Percentiles rank a stretch among this genome's conserved stretches.
Conservation (phyloP, 2,888 invertebrate genomes). For the Brenthis daphne region DNA sequence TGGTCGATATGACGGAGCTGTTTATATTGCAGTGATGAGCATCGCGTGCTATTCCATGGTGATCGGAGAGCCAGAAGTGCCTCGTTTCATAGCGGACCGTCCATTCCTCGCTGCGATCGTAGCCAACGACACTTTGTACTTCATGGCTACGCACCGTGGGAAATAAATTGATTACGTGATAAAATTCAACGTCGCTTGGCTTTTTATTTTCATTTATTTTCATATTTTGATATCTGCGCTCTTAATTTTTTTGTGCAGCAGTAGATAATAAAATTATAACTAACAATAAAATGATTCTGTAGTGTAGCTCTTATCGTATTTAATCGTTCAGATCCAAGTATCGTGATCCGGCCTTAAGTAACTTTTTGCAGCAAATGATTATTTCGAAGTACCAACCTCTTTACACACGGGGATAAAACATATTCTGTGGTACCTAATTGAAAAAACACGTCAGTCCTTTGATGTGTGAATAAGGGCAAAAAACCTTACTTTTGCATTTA, state of each 20-base stretch:
- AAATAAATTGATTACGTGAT: constrained; percentile 27
- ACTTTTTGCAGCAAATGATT: too few species aligned
- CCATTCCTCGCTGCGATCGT: constrained; percentile 60
- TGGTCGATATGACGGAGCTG: constrained; percentile 20
- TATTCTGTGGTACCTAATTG: too few species aligned
- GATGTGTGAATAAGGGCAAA: too few species aligned
- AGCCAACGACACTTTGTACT: constrained; percentile 50
- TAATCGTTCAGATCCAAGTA: too few species aligned
- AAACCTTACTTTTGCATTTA: too few species aligned
- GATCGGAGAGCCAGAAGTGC: constrained; percentile 49
- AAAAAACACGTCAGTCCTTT: too few species aligned
- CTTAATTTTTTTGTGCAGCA: not conserved
- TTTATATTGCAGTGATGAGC: constrained; percentile 59
- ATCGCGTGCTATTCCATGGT: constrained; percentile 52
- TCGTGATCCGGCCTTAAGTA: too few species aligned
- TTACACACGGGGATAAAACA: too few species aligned
- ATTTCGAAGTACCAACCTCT: too few species aligned
- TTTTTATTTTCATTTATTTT: not conserved
- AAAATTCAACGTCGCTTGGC: not conserved
- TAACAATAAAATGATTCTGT: not conserved
- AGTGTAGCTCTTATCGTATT: too few species aligned
- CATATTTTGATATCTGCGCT: not conserved
- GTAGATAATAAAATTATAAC: too few species aligned
- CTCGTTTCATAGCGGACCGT: constrained; percentile 58
- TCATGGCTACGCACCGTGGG: constrained; percentile 54